Percentiles rank a stretch among this genome's conserved stretches.
These are phyloP conservation scores for Aphidius ervi DNA, from an alignment of 1,140 invertebrate genomes.

Conservation along the genomic window DNA sequence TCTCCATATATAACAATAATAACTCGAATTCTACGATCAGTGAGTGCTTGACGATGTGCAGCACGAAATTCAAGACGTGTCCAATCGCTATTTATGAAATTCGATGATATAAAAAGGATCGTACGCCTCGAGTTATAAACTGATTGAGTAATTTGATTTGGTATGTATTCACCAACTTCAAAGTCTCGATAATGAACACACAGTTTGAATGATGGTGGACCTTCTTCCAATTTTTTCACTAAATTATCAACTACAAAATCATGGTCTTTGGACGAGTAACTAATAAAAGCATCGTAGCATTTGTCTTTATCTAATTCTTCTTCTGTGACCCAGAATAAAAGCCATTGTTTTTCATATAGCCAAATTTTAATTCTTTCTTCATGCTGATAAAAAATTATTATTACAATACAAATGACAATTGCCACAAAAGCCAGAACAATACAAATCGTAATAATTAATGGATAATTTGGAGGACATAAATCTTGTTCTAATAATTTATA, in stretches of 20 bases:
- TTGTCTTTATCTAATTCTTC: slow-evolving; percentile 74
- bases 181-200: slow-evolving; percentile 81
- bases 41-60: slow-evolving; percentile 73
- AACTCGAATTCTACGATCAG: slow-evolving; percentile 66
- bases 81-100: slow-evolving; percentile 82
- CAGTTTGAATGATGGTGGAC: slow-evolving; percentile 58
- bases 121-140: slow-evolving; percentile 77
- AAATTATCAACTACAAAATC: slow-evolving; percentile 67
- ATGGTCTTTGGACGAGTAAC: slow-evolving; percentile 77
- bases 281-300: slow-evolving; percentile 82
- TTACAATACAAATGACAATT: slow-evolving; percentile 51
- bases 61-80: slow-evolving; percentile 77
- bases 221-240: slow-evolving; percentile 63
- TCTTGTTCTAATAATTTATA: slow-evolving; percentile 49
- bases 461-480: slow-evolving; percentile 49
- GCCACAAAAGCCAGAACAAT: slow-evolving; percentile 41
- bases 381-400: slow-evolving; percentile 60
- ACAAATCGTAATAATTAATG: slow-evolving; percentile 46
- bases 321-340: slow-evolving; percentile 65
- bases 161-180: slow-evolving; percentile 75
- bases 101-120: slow-evolving; percentile 75
- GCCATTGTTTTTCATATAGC: slow-evolving; percentile 63
- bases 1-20: slow-evolving; percentile 78
- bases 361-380: slow-evolving; percentile 66
- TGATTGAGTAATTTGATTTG: slow-evolving; percentile 72